Evolutionary conservation across 1,140 invertebrate genomes (phyloP).

Genomic region (Thaumetopoea pityocampa): DNA sequence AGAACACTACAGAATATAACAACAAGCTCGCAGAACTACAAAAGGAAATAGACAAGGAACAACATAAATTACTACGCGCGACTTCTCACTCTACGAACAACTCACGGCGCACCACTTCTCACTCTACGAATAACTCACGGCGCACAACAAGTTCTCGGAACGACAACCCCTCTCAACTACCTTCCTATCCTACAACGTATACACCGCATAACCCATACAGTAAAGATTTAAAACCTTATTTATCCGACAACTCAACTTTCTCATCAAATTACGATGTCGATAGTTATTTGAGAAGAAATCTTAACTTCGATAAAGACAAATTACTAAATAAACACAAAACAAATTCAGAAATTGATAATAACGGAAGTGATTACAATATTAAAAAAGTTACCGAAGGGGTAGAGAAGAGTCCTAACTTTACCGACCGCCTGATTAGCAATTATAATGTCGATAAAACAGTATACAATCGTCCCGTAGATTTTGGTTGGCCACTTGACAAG

Average conservation of each 20-base stretch:
- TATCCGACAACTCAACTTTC: constrained; percentile 55
- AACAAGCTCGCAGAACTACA: constrained; percentile 65
- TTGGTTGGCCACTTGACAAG: no score
- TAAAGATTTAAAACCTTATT: constrained; percentile 38
- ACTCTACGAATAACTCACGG: constrained; percentile 21
- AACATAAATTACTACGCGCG: constrained; percentile 42
- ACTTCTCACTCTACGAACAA: constrained; percentile 29
- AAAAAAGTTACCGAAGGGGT: neutral
- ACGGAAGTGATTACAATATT: constrained; percentile 6
- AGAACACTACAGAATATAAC: constrained; percentile 69
- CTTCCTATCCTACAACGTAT: constrained; percentile 29
- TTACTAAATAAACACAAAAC: constrained; percentile 13
- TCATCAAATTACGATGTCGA: constrained; percentile 60
- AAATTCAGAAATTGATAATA: neutral
- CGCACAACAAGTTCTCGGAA: constrained; percentile 10
- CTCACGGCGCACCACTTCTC: constrained; percentile 16
- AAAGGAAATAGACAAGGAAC: constrained; percentile 64
- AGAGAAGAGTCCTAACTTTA: no score
- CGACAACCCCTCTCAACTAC: constrained; percentile 23
- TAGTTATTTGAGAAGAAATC: constrained; percentile 51
- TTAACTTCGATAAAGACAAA: constrained; percentile 37
- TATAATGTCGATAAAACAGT: no score
- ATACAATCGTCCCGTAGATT: no score
- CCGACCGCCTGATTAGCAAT: no score
- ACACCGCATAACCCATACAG: constrained; percentile 2